phyloP scores from a whole-genome alignment of 2,113 vertebrate species.

The Menidia beryllina region DNA sequence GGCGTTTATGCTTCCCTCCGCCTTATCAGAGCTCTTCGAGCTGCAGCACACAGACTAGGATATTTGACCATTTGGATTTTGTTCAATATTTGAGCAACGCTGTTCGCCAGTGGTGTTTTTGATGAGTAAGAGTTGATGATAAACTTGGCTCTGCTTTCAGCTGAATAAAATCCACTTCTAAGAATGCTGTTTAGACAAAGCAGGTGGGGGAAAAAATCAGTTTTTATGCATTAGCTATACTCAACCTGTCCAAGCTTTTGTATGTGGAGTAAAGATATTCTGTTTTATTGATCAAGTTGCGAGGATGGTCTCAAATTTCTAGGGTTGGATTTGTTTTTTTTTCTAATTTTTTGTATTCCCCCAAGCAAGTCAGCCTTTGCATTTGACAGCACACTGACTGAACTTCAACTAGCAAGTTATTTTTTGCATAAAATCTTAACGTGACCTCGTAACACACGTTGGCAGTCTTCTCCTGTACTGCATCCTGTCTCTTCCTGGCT shows the following conservation, averaged over 20 bases:
- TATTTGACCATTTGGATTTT: conserved; percentile 26
- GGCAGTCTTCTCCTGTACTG: background rate
- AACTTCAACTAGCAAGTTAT: background rate
- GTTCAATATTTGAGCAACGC: conserved; percentile 25
- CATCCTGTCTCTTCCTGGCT: background rate
- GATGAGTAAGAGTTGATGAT: conserved; percentile 1
- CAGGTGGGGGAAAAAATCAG: background rate
- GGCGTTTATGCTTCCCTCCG: conserved; percentile 33
- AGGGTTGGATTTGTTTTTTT: background rate
- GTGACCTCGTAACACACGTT: background rate
- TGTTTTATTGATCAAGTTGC: background rate
- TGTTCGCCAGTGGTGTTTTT: conserved; percentile 26
- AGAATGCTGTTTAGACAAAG: too few species aligned
- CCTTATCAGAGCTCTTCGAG: conserved; percentile 41
- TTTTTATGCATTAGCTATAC: conserved; percentile 15
- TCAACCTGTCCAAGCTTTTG: background rate
- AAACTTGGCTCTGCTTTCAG: conserved; percentile 10
- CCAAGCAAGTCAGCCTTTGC: background rate
- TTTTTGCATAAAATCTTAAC: conserved; percentile 8
- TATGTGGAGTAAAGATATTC: background rate
- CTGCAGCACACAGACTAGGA: conserved; percentile 8
- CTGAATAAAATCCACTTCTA: too few species aligned
- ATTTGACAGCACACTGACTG: background rate
- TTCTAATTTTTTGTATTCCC: background rate
- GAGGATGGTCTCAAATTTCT: background rate